These are phyloP conservation scores for Periparus ater DNA, from an alignment of 2,797 vertebrate genomes.

Conservation along the genomic window DNA sequence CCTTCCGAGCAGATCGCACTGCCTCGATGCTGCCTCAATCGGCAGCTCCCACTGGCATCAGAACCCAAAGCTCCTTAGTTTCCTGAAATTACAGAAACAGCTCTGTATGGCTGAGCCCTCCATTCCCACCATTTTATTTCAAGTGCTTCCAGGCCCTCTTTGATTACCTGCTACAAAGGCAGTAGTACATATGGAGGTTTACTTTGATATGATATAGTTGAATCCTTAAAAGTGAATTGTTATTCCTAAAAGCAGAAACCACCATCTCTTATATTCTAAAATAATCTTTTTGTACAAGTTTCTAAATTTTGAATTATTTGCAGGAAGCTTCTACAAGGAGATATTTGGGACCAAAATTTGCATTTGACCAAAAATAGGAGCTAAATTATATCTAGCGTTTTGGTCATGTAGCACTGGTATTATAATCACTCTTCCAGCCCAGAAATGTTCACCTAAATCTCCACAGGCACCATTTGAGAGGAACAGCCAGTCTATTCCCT, in stretches of 20 bases:
- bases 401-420: neutral
- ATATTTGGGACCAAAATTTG: neutral
- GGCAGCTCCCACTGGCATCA: neutral
- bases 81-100: neutral
- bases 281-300: neutral
- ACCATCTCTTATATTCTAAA: neutral
- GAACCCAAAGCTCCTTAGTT: neutral
- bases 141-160: neutral
- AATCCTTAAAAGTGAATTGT: neutral
- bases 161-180: neutral
- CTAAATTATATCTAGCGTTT: neutral
- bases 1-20: neutral
- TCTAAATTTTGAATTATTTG: neutral
- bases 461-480: neutral
- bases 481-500: neutral
- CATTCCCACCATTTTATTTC: neutral
- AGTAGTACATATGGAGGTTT: neutral
- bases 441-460: neutral
- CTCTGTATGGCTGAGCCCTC: neutral
- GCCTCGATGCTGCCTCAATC: neutral
- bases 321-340: neutral
- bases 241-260: neutral
- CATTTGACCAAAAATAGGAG: neutral
- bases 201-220: neutral
- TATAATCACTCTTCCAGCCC: rapidly evolving